phyloP scores from a whole-genome alignment of 2,888 invertebrate genomes.

The Phalangium opilio region DNA sequence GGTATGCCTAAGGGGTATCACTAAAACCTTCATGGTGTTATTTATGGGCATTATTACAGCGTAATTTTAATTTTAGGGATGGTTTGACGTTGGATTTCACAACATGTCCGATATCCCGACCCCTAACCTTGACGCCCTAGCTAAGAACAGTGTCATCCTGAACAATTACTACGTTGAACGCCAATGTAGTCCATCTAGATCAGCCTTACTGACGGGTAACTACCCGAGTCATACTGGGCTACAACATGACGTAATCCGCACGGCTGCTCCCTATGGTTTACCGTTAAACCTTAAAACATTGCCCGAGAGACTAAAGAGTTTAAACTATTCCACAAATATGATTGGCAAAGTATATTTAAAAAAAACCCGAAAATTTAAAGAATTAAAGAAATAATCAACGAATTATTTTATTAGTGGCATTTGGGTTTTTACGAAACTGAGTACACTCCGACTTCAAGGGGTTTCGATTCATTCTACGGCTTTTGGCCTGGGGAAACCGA shows the following conservation, averaged over 20 bases:
- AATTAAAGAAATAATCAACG: background rate
- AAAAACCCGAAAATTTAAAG: no score
- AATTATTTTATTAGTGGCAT: conserved; percentile 42
- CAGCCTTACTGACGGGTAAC: conserved; percentile 78
- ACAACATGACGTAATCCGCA: conserved; percentile 57
- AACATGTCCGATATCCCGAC: conserved; percentile 77
- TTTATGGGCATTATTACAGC: background rate
- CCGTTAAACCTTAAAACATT: conserved; percentile 62
- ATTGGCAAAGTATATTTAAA: conserved; percentile 47
- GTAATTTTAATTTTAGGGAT: conserved; percentile 43
- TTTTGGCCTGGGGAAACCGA: conserved; percentile 81
- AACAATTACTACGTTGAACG: conserved; percentile 77
- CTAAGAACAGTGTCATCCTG: conserved; percentile 63
- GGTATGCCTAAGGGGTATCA: no score
- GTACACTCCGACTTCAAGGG: conserved; percentile 57
- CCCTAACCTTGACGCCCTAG: conserved; percentile 77
- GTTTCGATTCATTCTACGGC: conserved; percentile 67
- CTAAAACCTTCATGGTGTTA: no score
- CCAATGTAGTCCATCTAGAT: conserved; percentile 75
- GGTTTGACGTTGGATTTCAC: conserved; percentile 84
- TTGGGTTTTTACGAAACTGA: conserved; percentile 58
- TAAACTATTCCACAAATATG: conserved; percentile 64
- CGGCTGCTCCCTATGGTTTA: conserved; percentile 63
- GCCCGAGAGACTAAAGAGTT: conserved; percentile 60
- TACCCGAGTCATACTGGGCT: conserved; percentile 68